Evolutionary conservation across 2,797 vertebrate species (phyloP).

Genomic region (Amazona ochrocephala): DNA sequence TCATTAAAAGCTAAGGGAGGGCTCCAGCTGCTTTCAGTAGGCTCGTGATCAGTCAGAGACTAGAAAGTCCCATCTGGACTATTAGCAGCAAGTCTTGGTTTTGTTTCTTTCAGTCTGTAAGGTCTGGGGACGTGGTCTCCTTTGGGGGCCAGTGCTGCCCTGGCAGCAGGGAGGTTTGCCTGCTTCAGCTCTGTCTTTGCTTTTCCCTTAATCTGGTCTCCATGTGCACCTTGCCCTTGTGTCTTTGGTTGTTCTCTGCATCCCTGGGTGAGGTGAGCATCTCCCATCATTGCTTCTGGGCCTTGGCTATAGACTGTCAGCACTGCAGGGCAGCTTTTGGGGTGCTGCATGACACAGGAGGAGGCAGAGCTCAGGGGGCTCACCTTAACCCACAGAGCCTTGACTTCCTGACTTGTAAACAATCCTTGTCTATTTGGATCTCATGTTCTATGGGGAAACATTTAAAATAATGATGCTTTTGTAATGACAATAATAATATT

Average conservation of each 20-base stretch:
- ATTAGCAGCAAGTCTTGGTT: neutral
- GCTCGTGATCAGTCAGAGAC: neutral
- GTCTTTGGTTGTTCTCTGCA: neutral
- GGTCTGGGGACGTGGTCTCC: neutral
- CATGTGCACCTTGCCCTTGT: rapidly evolving
- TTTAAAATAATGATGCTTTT: neutral
- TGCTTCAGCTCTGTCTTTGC: neutral
- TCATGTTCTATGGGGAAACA: neutral
- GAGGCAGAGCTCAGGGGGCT: neutral
- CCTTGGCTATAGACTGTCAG: rapidly evolving
- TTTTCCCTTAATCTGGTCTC: neutral
- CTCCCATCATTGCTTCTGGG: neutral
- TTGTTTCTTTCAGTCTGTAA: neutral
- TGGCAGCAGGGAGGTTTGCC: neutral
- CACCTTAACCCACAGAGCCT: neutral
- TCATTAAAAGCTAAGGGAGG: neutral
- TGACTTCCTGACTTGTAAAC: neutral
- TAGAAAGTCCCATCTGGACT: neutral
- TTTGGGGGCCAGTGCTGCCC: neutral
- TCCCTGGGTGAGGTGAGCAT: neutral
- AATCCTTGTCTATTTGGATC: neutral
- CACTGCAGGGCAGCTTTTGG: neutral
- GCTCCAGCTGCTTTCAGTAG: slow-evolving; percentile 1
- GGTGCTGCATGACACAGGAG: neutral
- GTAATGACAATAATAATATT: neutral